Percentiles rank a stretch among this genome's conserved stretches.
Conservation (phyloP, 2,888 invertebrate species). For the Limenitis arthemis region DNA sequence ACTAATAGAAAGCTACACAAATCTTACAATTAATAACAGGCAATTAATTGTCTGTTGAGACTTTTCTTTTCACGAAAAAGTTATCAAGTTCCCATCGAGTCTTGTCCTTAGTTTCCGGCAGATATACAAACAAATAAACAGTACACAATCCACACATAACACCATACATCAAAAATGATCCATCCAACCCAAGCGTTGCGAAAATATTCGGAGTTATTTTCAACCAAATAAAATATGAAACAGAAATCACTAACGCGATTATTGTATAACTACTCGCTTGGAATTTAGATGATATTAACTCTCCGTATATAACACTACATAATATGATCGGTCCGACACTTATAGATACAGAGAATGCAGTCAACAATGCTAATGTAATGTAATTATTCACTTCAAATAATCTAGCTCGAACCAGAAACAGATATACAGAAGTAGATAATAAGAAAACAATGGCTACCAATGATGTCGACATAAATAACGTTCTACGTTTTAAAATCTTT, state of each 20-base stretch:
- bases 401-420: conserved; percentile 35
- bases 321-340: conserved; percentile 49
- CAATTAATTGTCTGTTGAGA: no score
- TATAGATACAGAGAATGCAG: conserved; percentile 40
- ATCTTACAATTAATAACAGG: no score
- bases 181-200: conserved; percentile 35
- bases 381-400: conserved; percentile 36
- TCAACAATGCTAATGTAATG: conserved; percentile 33
- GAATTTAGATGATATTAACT: conserved; percentile 41
- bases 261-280: conserved; percentile 38
- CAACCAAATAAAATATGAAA: conserved; percentile 35
- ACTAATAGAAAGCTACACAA: no score
- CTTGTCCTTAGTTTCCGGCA: conserved; percentile 36
- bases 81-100: conserved; percentile 31
- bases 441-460: conserved; percentile 37
- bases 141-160: conserved; percentile 25
- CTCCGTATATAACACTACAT: conserved; percentile 40
- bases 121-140: conserved; percentile 25
- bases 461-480: conserved; percentile 37
- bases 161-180: conserved; percentile 36
- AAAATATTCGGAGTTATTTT: conserved; percentile 43
- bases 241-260: conserved; percentile 30
- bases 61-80: conserved; percentile 6
- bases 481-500: conserved; percentile 28
- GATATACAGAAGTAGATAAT: conserved; percentile 39